Percentiles rank a stretch among this genome's conserved stretches.
These are phyloP conservation scores for Agrotis puta DNA, from an alignment of 2,888 invertebrate species.

Conservation along the genomic window DNA sequence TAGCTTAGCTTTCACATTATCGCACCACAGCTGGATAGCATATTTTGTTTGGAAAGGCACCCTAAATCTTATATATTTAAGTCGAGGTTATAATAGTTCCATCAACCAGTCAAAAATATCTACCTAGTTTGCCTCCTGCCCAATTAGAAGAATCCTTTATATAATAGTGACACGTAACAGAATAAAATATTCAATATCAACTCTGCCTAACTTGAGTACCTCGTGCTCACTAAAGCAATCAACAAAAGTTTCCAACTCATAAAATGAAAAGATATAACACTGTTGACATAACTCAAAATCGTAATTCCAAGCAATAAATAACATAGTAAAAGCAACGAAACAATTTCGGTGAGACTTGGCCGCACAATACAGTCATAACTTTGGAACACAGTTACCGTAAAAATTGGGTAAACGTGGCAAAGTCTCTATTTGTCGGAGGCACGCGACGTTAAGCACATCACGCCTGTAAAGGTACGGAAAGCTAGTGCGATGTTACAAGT, in stretches of 20 bases:
- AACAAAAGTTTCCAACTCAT: not conserved
- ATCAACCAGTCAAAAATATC: not conserved
- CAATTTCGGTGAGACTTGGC: conserved; percentile 70
- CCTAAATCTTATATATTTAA: too few relatives aligned
- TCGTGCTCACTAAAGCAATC: not conserved
- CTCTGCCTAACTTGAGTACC: not conserved
- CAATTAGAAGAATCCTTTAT: too few relatives aligned
- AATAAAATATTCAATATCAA: too few relatives aligned
- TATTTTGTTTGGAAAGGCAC: too few relatives aligned
- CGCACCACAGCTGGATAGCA: too few relatives aligned
- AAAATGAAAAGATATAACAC: conserved; percentile 9
- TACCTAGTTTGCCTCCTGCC: too few relatives aligned
- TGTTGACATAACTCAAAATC: conserved; percentile 43
- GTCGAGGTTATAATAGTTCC: too few relatives aligned
- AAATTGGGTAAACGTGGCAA: conserved; percentile 77
- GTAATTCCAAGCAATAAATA: conserved; percentile 57
- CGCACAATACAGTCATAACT: conserved; percentile 74
- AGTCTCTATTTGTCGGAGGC: conserved; percentile 78
- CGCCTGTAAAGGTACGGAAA: conserved; percentile 61
- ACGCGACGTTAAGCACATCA: conserved; percentile 74
- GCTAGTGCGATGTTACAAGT: conserved; percentile 31
- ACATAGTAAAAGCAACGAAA: conserved; percentile 65
- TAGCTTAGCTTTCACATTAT: too few relatives aligned
- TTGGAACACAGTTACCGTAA: conserved; percentile 76
- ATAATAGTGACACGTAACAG: too few relatives aligned